Evolutionary conservation across 2,113 vertebrate genomes (phyloP).

Genomic region (Neopipo cinnamomea): DNA sequence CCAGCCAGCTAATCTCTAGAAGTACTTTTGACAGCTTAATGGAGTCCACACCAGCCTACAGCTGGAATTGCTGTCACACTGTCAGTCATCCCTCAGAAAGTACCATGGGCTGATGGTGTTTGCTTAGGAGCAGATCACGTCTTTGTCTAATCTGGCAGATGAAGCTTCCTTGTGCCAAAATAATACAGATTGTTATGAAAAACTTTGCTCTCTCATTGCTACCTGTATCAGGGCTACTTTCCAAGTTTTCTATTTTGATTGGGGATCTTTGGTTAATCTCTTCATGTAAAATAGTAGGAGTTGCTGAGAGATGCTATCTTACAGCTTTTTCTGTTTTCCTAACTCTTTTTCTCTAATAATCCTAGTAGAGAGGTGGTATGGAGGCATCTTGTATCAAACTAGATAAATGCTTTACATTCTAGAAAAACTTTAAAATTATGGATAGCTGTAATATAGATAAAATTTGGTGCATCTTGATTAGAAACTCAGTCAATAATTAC

Average conservation of each 20-base stretch:
- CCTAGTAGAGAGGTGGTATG: neutral
- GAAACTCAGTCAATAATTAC: neutral
- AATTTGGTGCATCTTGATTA: neutral
- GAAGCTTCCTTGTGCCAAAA: neutral
- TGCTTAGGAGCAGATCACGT: neutral
- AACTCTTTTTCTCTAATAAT: neutral
- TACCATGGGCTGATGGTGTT: rapidly evolving
- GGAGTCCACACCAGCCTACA: neutral
- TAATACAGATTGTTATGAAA: neutral
- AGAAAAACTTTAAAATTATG: neutral
- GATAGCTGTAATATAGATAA: neutral
- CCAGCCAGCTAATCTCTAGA: neutral
- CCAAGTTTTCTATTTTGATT: neutral
- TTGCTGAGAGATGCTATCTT: neutral
- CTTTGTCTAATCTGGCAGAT: neutral
- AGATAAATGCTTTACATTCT: neutral
- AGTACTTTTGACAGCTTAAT: neutral
- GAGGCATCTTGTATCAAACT: neutral
- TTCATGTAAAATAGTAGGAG: neutral
- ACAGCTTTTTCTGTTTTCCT: neutral
- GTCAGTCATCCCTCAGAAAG: neutral
- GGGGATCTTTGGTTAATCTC: neutral
- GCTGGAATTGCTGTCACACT: neutral
- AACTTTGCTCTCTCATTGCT: neutral
- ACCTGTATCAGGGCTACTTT: neutral